Evolutionary conservation across 2,888 invertebrate species (phyloP).

Genomic region (Agrotis ipsilon): DNA sequence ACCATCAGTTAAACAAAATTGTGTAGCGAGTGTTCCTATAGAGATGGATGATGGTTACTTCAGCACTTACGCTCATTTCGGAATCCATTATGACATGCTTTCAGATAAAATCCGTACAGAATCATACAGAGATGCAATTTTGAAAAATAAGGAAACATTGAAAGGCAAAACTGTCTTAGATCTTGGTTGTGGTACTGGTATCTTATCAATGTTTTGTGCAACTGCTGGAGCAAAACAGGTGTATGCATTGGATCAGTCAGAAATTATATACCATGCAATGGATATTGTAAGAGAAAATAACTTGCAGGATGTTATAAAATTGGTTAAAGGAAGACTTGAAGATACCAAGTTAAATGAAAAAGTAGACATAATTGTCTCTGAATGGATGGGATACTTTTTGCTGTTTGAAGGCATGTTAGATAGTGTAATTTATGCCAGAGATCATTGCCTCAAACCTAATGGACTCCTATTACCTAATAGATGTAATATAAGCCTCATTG

Average conservation of each 20-base stretch:
- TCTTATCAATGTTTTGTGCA: constrained; percentile 99
- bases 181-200: constrained; percentile 99
- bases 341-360: constrained; percentile 95
- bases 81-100: constrained; percentile 98
- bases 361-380: constrained; percentile 98
- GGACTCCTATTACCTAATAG: constrained; percentile 96
- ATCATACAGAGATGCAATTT: constrained; percentile 96
- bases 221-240: constrained; percentile 97
- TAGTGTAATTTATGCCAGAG: constrained; percentile 97
- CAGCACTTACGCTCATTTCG: constrained; percentile 96
- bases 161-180: constrained; percentile 96
- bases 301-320: constrained; percentile 93
- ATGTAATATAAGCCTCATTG: constrained; percentile 95
- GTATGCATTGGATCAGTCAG: constrained; percentile 98
- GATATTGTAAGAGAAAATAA: constrained; percentile 97
- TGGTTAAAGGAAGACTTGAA: constrained; percentile 97
- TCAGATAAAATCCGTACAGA: constrained; percentile 96
- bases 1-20: constrained; percentile 73
- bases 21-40: constrained; percentile 88
- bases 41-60: constrained; percentile 95
- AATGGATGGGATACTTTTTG: constrained; percentile 99
- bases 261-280: constrained; percentile 98
- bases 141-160: constrained; percentile 93
- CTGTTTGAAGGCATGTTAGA: constrained; percentile 99
- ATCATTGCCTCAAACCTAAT: constrained; percentile 94